phyloP scores from a whole-genome alignment of 2,888 invertebrate genomes.

The Tetragonisca angustula region DNA sequence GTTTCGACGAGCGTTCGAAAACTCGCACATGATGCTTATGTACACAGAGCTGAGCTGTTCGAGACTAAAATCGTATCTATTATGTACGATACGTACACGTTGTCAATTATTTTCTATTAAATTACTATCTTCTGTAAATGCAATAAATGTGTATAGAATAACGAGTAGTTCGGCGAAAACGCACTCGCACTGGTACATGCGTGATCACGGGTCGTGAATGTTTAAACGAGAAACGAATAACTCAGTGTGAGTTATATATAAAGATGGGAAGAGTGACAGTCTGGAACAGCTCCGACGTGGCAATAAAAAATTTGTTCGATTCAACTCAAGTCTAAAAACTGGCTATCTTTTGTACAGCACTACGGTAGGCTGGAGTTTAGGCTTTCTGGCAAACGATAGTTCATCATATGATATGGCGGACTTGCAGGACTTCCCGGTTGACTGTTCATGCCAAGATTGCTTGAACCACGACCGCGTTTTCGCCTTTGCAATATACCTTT shows the following conservation, averaged over 20 bases:
- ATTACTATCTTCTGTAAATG: slow-evolving; percentile 64
- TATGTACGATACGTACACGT: slow-evolving; percentile 58
- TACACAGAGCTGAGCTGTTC: slow-evolving; percentile 75
- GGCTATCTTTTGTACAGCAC: slow-evolving; percentile 76
- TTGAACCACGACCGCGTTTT: slow-evolving; percentile 90
- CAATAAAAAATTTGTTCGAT: slow-evolving; percentile 76
- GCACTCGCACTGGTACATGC: slow-evolving; percentile 38
- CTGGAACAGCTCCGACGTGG: slow-evolving; percentile 80
- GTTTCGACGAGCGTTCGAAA: slow-evolving; percentile 69
- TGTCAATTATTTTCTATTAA: slow-evolving; percentile 61
- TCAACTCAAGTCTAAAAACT: slow-evolving; percentile 77
- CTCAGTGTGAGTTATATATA: slow-evolving; percentile 62
- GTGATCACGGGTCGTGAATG: slow-evolving; percentile 34
- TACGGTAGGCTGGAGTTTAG: slow-evolving; percentile 84
- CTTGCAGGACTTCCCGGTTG: slow-evolving; percentile 88
- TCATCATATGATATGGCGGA: slow-evolving; percentile 91
- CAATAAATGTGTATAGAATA: slow-evolving; percentile 58
- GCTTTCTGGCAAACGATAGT: slow-evolving; percentile 89
- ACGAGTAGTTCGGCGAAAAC: slow-evolving; percentile 49
- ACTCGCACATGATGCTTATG: slow-evolving; percentile 66
- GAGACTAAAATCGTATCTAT: slow-evolving; percentile 69
- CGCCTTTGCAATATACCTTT: slow-evolving; percentile 92
- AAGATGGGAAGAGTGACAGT: slow-evolving; percentile 70
- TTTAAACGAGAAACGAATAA: slow-evolving; percentile 62
- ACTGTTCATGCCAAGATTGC: slow-evolving; percentile 82